Evolutionary conservation across 35 echinoderm and acorn worm species (phyloP).

Genomic region (Apostichopus japonicus): DNA sequence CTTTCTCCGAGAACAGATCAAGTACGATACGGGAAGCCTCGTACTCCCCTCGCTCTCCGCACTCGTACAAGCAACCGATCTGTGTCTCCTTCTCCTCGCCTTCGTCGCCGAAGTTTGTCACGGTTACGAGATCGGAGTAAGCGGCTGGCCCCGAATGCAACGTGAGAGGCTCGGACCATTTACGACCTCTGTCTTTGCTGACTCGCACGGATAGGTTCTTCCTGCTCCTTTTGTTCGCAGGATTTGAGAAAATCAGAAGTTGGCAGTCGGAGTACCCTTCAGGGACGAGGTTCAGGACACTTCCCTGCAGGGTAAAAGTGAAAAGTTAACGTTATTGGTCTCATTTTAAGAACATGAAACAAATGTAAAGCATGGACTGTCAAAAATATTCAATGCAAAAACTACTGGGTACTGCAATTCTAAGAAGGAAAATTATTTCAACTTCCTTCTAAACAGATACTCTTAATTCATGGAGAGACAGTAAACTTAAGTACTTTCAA

Average conservation of each 20-base stretch:
- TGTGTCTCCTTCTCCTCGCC: neutral
- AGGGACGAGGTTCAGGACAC: slow-evolving; percentile 68
- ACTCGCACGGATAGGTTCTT: slow-evolving; percentile 85
- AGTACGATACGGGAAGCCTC: slow-evolving; percentile 1
- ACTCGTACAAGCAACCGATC: slow-evolving; percentile 40
- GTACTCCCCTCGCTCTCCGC: neutral
- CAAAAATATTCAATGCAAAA: neutral
- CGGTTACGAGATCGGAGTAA: slow-evolving; percentile 80
- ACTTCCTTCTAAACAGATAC: neutral
- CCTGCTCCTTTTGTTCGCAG: slow-evolving; percentile 69
- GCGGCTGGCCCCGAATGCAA: slow-evolving; percentile 79
- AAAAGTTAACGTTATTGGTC: neutral
- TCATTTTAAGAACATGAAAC: neutral
- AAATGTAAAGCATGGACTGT: neutral
- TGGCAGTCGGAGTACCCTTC: slow-evolving; percentile 31
- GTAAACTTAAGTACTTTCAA: neutral
- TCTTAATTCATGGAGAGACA: neutral
- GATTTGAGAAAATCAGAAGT: slow-evolving; percentile 90
- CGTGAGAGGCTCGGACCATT: slow-evolving; percentile 68
- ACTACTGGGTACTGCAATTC: neutral
- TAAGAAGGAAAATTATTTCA: neutral
- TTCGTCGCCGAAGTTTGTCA: neutral
- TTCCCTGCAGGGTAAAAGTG: slow-evolving; percentile 64
- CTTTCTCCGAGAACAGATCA: neutral
- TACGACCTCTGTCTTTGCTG: slow-evolving; percentile 71